Conservation (phyloP, 2,888 invertebrate species). For the Mesorhabditis belari region DNA sequence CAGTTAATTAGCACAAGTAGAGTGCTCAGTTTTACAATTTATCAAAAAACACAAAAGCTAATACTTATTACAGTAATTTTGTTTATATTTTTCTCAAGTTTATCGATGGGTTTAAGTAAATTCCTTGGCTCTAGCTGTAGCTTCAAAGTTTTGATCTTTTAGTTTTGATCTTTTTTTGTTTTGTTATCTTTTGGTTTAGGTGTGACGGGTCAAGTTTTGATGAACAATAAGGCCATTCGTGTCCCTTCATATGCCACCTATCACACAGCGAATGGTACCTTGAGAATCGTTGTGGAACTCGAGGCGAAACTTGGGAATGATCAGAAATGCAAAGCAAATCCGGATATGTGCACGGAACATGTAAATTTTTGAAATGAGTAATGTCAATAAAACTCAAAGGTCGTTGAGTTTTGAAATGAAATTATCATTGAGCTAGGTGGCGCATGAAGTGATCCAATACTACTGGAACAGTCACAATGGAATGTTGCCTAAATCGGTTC, state of each 20-base stretch:
- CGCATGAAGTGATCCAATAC: slow-evolving; percentile 43
- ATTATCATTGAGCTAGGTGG: slow-evolving; percentile 24
- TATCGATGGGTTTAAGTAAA: not conserved
- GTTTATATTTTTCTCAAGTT: not conserved
- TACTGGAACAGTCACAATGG: slow-evolving; percentile 44
- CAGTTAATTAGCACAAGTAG: too few species aligned
- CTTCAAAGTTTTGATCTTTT: slow-evolving; percentile 2
- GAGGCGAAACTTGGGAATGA: slow-evolving; percentile 44
- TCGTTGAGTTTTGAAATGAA: too few species aligned
- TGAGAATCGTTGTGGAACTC: slow-evolving; percentile 47
- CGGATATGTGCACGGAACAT: slow-evolving; percentile 50
- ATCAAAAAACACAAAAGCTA: too few species aligned
- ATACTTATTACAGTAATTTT: not conserved
- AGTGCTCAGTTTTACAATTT: too few species aligned
- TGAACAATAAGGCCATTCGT: slow-evolving; percentile 50
- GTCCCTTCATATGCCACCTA: slow-evolving; percentile 51
- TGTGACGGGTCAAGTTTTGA: slow-evolving; percentile 48
- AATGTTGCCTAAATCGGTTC: slow-evolving; percentile 38
- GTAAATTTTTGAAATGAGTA: not conserved
- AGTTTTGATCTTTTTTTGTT: not conserved
- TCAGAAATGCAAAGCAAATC: slow-evolving; percentile 34
- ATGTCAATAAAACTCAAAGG: not conserved
- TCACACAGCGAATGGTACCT: slow-evolving; percentile 40
- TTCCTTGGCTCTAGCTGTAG: too few species aligned
- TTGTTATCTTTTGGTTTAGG: slow-evolving; percentile 18